A percentile compares a stretch with the other conserved stretches of the same genome.
phyloP scores from a whole-genome alignment of 37 sponge, comb jelly and placozoan genomes.

The Theonella swinhoei region DNA sequence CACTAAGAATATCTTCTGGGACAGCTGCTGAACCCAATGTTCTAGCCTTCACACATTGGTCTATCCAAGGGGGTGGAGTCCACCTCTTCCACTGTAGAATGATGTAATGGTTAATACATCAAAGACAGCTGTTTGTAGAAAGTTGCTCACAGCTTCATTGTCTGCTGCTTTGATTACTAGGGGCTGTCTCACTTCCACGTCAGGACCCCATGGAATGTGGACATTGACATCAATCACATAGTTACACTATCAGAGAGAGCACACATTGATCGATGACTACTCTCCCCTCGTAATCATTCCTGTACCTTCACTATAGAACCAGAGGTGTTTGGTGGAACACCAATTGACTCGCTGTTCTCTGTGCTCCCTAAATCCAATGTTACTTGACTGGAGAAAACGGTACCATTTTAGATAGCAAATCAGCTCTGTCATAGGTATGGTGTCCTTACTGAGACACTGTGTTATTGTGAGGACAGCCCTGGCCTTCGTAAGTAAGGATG shows the following conservation, averaged over 20 bases:
- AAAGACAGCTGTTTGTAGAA: not conserved
- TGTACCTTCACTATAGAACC: conserved; percentile 18
- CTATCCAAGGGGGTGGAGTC: conserved; percentile 62
- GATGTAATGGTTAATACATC: not conserved
- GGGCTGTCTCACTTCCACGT: conserved; percentile 68
- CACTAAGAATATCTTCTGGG: conserved; percentile 58
- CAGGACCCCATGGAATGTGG: conserved; percentile 79
- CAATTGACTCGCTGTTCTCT: not conserved
- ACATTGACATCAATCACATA: conserved; percentile 77
- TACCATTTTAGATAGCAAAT: not conserved
- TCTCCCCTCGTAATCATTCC: too few species aligned
- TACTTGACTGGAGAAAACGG: conserved; percentile 1
- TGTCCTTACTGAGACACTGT: conserved; percentile 1
- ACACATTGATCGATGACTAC: not conserved
- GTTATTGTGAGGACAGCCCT: conserved; percentile 27
- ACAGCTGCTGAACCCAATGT: conserved; percentile 49
- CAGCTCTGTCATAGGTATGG: not conserved
- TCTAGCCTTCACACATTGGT: conserved; percentile 28
- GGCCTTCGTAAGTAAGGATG: not conserved
- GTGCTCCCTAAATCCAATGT: conserved; percentile 9
- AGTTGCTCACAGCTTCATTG: conserved; percentile 39
- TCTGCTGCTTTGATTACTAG: conserved; percentile 46
- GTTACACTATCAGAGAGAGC: conserved; percentile 52
- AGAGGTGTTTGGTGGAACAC: conserved; percentile 21
- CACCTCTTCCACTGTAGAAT: conserved; percentile 65